These are phyloP conservation scores for Buathra laborator DNA, from an alignment of 2,888 invertebrate genomes.

Conservation along the genomic window DNA sequence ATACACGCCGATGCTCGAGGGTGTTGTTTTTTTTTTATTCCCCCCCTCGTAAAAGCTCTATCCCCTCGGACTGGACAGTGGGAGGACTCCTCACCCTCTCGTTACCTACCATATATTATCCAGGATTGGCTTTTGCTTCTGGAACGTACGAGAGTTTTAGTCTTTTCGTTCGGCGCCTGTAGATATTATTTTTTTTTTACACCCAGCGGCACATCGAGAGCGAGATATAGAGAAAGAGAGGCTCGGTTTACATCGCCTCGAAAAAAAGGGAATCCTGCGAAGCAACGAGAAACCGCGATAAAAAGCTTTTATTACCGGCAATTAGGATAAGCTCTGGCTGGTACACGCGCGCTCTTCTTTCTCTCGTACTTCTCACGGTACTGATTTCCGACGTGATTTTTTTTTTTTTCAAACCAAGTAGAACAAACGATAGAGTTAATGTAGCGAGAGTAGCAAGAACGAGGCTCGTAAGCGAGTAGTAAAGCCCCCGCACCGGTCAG, in stretches of 20 bases:
- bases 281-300: slow-evolving; percentile 71
- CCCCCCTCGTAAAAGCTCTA: slow-evolving; percentile 22
- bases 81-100: slow-evolving; percentile 38
- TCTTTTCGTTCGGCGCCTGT: slow-evolving; percentile 49
- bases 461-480: slow-evolving; percentile 13
- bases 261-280: slow-evolving; percentile 68
- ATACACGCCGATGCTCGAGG: slow-evolving; percentile 46
- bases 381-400: slow-evolving; percentile 44
- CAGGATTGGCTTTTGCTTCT: slow-evolving; percentile 42
- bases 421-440: slow-evolving; percentile 28
- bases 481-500: slow-evolving; percentile 20
- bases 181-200: slow-evolving; percentile 64
- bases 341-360: slow-evolving; percentile 41
- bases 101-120: slow-evolving; percentile 37
- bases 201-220: slow-evolving; percentile 61
- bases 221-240: slow-evolving; percentile 41
- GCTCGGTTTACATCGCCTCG: slow-evolving; percentile 53
- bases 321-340: slow-evolving; percentile 81
- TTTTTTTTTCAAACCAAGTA: not conserved
- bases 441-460: slow-evolving; percentile 11
- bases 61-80: slow-evolving; percentile 55
- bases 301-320: slow-evolving; percentile 83
- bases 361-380: slow-evolving; percentile 43
- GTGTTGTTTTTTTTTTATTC: slow-evolving; percentile 36
- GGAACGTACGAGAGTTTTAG: slow-evolving; percentile 49